A percentile compares a stretch with the other conserved stretches of the same genome.
Evolutionary conservation across 2,888 invertebrate species (phyloP).

Genomic region (Caradrina clavipalpis): DNA sequence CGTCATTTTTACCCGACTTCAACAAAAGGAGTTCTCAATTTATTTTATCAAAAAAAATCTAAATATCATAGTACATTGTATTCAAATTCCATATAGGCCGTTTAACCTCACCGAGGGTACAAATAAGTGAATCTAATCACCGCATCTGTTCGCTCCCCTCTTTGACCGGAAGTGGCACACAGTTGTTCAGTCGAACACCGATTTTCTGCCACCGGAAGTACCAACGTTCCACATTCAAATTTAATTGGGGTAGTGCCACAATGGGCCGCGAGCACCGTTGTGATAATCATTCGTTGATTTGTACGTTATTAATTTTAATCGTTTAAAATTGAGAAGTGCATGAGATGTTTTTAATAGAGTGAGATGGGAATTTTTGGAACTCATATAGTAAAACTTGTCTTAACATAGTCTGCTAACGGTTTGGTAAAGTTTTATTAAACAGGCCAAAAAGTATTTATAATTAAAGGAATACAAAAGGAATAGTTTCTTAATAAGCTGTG

Average conservation of each 20-base stretch:
- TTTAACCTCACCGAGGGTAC: slow-evolving; percentile 80
- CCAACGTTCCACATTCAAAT: slow-evolving; percentile 89
- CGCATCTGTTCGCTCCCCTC: slow-evolving; percentile 88
- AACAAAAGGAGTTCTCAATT: too few species aligned
- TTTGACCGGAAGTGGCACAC: slow-evolving; percentile 89
- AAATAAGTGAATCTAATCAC: slow-evolving; percentile 87
- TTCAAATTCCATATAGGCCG: slow-evolving; percentile 77
- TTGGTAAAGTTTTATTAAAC: too few species aligned
- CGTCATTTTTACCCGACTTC: too few species aligned
- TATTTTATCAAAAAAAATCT: not conserved
- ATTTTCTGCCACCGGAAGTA: slow-evolving; percentile 90
- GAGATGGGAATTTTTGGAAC: slow-evolving; percentile 6
- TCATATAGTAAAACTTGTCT: not conserved
- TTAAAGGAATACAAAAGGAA: not conserved
- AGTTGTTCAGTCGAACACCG: slow-evolving; percentile 88
- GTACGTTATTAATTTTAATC: slow-evolving; percentile 59
- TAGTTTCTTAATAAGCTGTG: not conserved
- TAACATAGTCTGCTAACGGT: too few species aligned
- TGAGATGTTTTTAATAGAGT: slow-evolving; percentile 29
- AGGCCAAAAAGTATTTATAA: too few species aligned
- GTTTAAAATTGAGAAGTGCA: slow-evolving; percentile 28
- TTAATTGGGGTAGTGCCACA: slow-evolving; percentile 87
- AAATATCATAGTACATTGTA: slow-evolving; percentile 47
- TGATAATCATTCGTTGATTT: slow-evolving; percentile 70
- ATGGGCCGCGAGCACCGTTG: slow-evolving; percentile 77